Conservation (phyloP, 1,140 invertebrate genomes). For the Oppia nitens region DNA sequence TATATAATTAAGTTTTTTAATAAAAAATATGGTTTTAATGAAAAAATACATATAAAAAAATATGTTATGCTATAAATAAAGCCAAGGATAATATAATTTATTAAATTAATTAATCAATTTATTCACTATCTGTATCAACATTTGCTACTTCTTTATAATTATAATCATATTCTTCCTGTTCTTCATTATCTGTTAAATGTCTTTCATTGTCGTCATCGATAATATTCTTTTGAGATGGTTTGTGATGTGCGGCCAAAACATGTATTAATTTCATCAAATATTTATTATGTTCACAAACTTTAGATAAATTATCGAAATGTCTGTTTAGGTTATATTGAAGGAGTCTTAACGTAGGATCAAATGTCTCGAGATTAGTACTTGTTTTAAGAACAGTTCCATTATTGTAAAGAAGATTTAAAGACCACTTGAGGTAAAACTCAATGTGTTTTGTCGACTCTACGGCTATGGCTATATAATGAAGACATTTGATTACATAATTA, state of each 20-base stretch:
- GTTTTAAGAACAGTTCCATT: constrained; percentile 40
- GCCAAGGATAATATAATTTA: no score
- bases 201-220: no score
- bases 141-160: no score
- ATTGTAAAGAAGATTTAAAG: constrained; percentile 41
- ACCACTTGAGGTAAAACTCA: constrained; percentile 74
- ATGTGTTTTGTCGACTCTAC: constrained; percentile 60
- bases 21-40: no score
- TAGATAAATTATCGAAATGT: constrained; percentile 61
- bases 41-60: no score
- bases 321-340: constrained; percentile 60
- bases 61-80: no score
- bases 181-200: no score
- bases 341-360: constrained; percentile 36
- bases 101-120: no score
- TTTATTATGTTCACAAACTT: constrained; percentile 42
- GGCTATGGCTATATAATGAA: constrained; percentile 46
- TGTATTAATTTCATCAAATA: constrained; percentile 7
- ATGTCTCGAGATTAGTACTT: constrained; percentile 21
- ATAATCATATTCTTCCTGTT: no score
- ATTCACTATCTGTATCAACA: no score
- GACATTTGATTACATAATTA: constrained; percentile 53
- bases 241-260: constrained; percentile 8
- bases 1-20: no score
- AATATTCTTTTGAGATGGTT: no score